Base-by-base conservation (phyloP, 2,888 invertebrate species). In the Galeopsomyia nigrocyanea region DNA sequence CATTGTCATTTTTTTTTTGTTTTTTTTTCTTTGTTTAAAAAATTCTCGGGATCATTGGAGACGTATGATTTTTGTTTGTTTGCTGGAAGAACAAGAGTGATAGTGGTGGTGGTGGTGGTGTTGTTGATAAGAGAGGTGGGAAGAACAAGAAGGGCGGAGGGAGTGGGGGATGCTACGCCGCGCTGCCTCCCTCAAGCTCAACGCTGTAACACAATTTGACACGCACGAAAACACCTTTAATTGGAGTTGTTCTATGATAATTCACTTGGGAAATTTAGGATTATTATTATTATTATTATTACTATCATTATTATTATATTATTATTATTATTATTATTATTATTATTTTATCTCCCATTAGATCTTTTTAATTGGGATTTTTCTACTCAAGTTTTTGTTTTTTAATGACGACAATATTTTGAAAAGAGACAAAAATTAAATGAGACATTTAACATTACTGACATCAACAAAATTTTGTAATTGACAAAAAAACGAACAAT, bases 111-210 rank as follows among this genome's bases (percentile, higher is more conserved):
- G 77, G 77, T 75, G 70, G 61, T 68, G 64, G 49, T 53, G 62
- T 22, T 72, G 22, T 56, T 64, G 39, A 49, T 72, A 62, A 67
- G 76, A 77, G 74, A 74, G 58, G 31, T 68, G 68, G 68, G 75
- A 77, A 78, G 71, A 73, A 60, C 73, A 76, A 71, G 72, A 76
- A 78, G 79, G 80, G 80, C 76, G 74, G 78, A 81, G 80, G 81
- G 80, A 79, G 78, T 72, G 78, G 75, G 76, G 79, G 79, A 80
- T 84, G 84, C 85, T 86, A 86, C 84, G 86, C 84, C 81, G 86
- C 86, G 82, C 86, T 86, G 86, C 85, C 84, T 86, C 86, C 86
- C 85, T 85, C 85, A 86, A 85, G 86, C 84, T 86, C 86, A 86
- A 86, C 86, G 86, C 86, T 86, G 86, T 80, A 86, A 86, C 86